Percentiles rank a stretch among this genome's conserved stretches.
phyloP scores from a whole-genome alignment of 1,140 invertebrate genomes.

The Berghia stephanieae region DNA sequence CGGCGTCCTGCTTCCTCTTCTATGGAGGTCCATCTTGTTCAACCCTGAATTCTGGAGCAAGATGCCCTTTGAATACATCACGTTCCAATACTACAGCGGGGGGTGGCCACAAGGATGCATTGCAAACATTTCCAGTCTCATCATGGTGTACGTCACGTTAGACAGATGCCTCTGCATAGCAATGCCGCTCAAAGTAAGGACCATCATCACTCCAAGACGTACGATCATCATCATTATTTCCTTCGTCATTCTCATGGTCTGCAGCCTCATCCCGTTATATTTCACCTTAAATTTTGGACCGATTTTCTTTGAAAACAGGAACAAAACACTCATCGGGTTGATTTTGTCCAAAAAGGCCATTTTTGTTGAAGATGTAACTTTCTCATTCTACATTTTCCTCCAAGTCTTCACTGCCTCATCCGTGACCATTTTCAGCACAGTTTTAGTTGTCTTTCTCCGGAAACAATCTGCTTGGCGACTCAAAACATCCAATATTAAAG shows the following conservation, averaged over 20 bases:
- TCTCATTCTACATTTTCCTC: background rate
- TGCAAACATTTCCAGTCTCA: background rate
- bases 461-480: background rate
- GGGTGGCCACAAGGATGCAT: background rate
- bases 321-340: background rate
- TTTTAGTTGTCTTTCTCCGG: background rate
- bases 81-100: background rate
- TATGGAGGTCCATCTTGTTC: background rate
- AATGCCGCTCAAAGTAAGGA: background rate
- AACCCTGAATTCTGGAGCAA: background rate
- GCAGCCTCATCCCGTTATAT: background rate
- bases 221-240: background rate
- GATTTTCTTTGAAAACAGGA: background rate
- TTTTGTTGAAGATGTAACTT: background rate
- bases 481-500: background rate
- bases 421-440: background rate
- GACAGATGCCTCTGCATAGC: slow-evolving; percentile 10
- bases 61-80: background rate
- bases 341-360: background rate
- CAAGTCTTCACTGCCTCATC: background rate
- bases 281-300: background rate
- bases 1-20: background rate
- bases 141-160: background rate
- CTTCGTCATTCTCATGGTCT: background rate
- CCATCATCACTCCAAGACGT: background rate